These are phyloP conservation scores for Cecropterus lyciades DNA, from an alignment of 1,140 invertebrate genomes.

Conservation along the genomic window DNA sequence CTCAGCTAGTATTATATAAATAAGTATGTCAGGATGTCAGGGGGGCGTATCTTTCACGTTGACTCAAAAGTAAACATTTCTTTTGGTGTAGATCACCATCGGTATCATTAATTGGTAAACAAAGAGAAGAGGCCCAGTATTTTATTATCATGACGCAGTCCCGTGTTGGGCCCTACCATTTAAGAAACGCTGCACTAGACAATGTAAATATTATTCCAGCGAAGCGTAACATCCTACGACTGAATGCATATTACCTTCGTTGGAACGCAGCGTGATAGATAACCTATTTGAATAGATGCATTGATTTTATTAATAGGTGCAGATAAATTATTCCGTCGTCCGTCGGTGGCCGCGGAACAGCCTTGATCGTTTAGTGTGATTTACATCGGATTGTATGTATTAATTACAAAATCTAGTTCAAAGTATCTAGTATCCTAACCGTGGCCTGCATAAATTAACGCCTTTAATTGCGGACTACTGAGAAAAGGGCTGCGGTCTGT, in stretches of 20 bases:
- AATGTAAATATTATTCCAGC: too few relatives aligned
- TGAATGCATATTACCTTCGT: not conserved
- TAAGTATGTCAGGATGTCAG: too few relatives aligned
- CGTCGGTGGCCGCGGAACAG: conserved; percentile 16
- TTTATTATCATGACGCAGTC: too few relatives aligned
- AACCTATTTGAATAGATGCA: not conserved
- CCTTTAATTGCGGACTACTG: conserved; percentile 13
- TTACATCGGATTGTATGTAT: conserved; percentile 36
- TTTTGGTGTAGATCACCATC: too few relatives aligned
- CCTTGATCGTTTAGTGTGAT: conserved; percentile 21
- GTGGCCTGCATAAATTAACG: conserved; percentile 33
- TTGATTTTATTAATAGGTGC: conserved; percentile 13
- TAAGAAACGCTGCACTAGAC: too few relatives aligned
- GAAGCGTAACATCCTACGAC: too few relatives aligned
- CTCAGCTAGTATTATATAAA: too few relatives aligned
- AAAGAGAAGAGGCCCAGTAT: too few relatives aligned
- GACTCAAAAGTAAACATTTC: too few relatives aligned
- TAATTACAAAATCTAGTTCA: conserved; percentile 35
- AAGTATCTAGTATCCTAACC: conserved; percentile 32
- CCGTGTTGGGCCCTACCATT: too few relatives aligned
- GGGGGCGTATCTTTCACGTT: too few relatives aligned
- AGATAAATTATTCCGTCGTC: conserved; percentile 25
- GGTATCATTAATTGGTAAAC: too few relatives aligned
- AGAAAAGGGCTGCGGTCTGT: not conserved
- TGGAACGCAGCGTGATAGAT: not conserved